Evolutionary conservation across 1,140 invertebrate genomes (phyloP), one percentile per base, ranked within the genome.

Genomic region (Trichonephila clavata): DNA sequence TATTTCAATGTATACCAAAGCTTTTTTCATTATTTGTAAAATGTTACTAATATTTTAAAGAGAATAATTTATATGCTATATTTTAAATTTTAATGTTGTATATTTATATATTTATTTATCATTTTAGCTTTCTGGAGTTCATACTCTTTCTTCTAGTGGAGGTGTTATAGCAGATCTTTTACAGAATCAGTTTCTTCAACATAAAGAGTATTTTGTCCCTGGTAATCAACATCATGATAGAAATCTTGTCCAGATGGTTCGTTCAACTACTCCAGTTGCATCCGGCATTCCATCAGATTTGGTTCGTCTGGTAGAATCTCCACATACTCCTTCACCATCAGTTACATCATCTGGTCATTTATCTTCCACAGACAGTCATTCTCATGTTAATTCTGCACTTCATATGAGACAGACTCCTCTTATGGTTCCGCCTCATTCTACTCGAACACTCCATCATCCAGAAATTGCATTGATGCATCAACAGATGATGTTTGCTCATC

Each of bases 121-220:
- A 20, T 57, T 83, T 24, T 59, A 83, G 81, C 39, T 59, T 24
- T 16, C 81, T 83, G 81, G 81, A 57, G 81, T 43, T 24, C 81
- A 83, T 24, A 10, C 20, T 21, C 81, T 57, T 24, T 39, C 59
- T 18, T 32, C 93, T 81, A 43, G 59, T 63, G 94, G 95, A 94
- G 95, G 95, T 91, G 95, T 95, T 87, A 95, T 96, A 93, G 95
- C 95, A 24, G 95, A 96, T 93, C 93, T 95, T 24, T 94, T 95
- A 43, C 95, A 95, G 65, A 95, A 95, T 92, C 95, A 95, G 14
- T 57, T 92, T 18, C 94, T 94, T 43, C 89, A 94, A 59, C 95
- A 93, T 39, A 95, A 95, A 83, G 94, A 95, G 7, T 95, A 95
- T 71, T 81, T 94, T 60, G 57, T 91, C 20, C 57, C 94, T 59